phyloP scores from a whole-genome alignment of 2,888 invertebrate genomes.

The Euproctis similis region DNA sequence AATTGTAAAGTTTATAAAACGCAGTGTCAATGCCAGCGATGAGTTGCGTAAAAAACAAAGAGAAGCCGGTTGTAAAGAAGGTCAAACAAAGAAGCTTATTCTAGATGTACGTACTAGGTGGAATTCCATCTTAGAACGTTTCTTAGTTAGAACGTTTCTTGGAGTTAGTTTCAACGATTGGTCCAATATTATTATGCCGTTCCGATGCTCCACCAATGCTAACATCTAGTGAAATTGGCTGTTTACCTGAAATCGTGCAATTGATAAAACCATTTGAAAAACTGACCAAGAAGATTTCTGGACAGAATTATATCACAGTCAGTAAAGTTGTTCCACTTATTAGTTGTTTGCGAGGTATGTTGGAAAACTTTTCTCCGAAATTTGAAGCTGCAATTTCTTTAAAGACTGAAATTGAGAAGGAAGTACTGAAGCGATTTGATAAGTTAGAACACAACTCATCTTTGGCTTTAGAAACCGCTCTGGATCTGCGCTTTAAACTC shows the following conservation, averaged over 20 bases:
- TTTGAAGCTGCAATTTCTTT: neutral
- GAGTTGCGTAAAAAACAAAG: neutral
- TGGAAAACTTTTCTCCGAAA: neutral
- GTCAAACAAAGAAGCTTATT: conserved; percentile 1
- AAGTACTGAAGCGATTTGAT: neutral
- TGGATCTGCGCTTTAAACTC: conserved; percentile 2
- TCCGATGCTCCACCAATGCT: neutral
- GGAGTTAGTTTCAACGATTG: neutral
- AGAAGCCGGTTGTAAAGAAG: neutral
- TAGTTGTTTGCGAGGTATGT: neutral
- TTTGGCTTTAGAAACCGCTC: conserved; percentile 1
- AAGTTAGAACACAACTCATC: neutral
- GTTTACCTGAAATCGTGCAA: neutral
- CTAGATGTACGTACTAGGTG: conserved; percentile 2
- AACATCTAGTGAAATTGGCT: neutral
- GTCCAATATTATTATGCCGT: neutral
- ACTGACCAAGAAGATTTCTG: neutral
- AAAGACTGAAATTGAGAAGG: neutral
- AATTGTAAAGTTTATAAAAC: conserved; percentile 2
- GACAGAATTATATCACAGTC: conserved; percentile 1
- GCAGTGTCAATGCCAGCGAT: conserved; percentile 1
- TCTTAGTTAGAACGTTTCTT: conserved; percentile 2
- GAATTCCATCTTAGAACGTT: no score
- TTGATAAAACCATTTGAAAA: neutral
- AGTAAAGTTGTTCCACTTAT: conserved; percentile 1